Conservation (phyloP, 2,797 vertebrate genomes). For the Intellagama lesueurii region DNA sequence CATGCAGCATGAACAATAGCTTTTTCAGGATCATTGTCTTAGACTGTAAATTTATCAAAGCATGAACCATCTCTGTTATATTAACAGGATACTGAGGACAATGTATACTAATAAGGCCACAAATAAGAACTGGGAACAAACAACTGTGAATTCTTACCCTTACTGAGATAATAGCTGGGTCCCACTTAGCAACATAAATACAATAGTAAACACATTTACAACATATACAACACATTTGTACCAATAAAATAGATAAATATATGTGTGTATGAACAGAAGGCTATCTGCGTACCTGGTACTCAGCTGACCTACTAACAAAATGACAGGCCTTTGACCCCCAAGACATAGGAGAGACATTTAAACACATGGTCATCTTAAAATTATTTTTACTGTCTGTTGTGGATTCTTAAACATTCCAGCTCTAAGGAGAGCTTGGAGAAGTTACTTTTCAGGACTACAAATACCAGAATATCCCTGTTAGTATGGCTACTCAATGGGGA, state of each 20-base stretch:
- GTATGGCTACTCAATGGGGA: no score
- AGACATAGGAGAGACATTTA: no score
- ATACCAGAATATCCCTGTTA: no score
- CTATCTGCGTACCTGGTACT: no score
- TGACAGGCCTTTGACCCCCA: no score
- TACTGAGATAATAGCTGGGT: constrained; percentile 15
- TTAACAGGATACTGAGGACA: background rate
- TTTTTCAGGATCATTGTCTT: constrained; percentile 1
- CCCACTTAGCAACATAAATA: no score
- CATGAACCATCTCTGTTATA: background rate
- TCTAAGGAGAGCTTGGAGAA: constrained; percentile 9
- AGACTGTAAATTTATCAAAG: constrained; percentile 1
- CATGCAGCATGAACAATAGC: background rate
- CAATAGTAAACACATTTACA: constrained; percentile 20
- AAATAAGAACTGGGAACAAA: background rate
- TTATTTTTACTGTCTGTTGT: constrained; percentile 29
- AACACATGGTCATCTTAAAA: background rate
- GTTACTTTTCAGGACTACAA: no score
- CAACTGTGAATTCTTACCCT: constrained; percentile 24
- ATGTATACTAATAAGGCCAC: constrained; percentile 23
- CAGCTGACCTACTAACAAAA: no score
- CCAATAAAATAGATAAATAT: no score
- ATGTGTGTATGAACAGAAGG: no score
- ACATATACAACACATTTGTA: constrained; percentile 19
- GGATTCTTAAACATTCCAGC: background rate